Evolutionary conservation across 2,113 vertebrate species (phyloP), one percentile per base, ranked within the genome.

Genomic region (Opisthocomus hoazin): DNA sequence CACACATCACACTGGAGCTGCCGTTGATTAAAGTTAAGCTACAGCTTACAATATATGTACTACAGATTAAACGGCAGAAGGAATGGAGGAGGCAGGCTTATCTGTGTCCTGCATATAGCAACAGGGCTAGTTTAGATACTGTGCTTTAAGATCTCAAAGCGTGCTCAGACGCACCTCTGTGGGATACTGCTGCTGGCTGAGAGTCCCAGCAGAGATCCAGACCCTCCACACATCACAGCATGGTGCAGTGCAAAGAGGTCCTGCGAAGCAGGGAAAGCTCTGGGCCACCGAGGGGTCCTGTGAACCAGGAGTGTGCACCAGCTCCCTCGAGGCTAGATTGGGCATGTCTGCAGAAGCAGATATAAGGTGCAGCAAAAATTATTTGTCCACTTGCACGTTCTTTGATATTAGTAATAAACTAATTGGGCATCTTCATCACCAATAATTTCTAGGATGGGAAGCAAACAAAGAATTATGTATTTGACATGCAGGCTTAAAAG

Each of bases 241-340:
- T 0, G 0, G 9, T 20, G 20, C 2, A 1, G 10, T 34, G 19
- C 24, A 61, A 46, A 51, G 46, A 20, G 15, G 5, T 54, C 18
- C 71, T 43, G 32, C 23, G 48, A 11, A 37, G 11, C 48, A 36
- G 11, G 18, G 9, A 71, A 30, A 50, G 3, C 77, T 18, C 5
- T 9, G 29, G 26, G 37, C 11, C 32, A 10, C 32, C 3, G 0
- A 0, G 10, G n/a, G 10, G 8, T 34, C 46, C 71, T 48, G 27
- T 26, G 4, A 23, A 23, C 21, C 30, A 22, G 19, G 4, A 53
- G 6, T 1, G 6, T 30, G 37, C 48, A 11, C 18, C 5, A 1
- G 1, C 7, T 57, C 5, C 12, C 32, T 27, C 8, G 3, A 37
- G n/a, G 3, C 3, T 29, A 32, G 7, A 14, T 9, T 51, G 45